These are phyloP conservation scores for Talpa occidentalis DNA, from an alignment of 2,113 vertebrate species.

Conservation along the genomic window DNA sequence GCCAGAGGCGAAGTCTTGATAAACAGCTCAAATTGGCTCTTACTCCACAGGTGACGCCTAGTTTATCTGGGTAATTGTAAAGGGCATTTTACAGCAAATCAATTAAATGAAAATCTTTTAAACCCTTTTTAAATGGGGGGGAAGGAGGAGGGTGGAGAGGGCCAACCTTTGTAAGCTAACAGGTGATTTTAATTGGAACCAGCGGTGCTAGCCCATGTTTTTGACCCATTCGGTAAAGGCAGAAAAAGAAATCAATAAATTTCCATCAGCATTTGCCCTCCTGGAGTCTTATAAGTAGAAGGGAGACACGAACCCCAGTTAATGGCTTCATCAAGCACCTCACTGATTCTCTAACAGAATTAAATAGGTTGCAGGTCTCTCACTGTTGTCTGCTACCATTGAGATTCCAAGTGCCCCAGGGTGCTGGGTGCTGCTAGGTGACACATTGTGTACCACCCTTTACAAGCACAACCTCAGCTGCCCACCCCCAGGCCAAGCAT, in stretches of 20 bases:
- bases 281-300: constrained; percentile 84
- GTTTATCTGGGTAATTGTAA: constrained; percentile 97
- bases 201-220: constrained; percentile 90
- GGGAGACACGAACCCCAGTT: constrained; percentile 82
- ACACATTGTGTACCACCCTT: neutral
- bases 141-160: constrained; percentile 68
- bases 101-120: constrained; percentile 99
- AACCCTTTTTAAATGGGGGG: constrained; percentile 95
- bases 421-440: neutral
- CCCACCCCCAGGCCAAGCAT: neutral
- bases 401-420: constrained; percentile 58
- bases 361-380: constrained; percentile 76
- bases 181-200: constrained; percentile 99
- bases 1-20: constrained; percentile 95
- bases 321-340: constrained; percentile 84
- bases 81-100: constrained; percentile 94
- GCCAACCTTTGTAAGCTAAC: constrained; percentile 95
- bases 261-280: constrained; percentile 89
- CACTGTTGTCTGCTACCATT: neutral
- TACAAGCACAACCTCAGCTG: neutral
- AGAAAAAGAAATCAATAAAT: constrained; percentile 87
- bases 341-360: constrained; percentile 82
- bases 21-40: constrained; percentile 99
- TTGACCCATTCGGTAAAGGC: constrained; percentile 86
- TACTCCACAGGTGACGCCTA: constrained; percentile 94